Base-by-base conservation (phyloP, 2,113 vertebrate genomes). In the Furnarius figulus region DNA sequence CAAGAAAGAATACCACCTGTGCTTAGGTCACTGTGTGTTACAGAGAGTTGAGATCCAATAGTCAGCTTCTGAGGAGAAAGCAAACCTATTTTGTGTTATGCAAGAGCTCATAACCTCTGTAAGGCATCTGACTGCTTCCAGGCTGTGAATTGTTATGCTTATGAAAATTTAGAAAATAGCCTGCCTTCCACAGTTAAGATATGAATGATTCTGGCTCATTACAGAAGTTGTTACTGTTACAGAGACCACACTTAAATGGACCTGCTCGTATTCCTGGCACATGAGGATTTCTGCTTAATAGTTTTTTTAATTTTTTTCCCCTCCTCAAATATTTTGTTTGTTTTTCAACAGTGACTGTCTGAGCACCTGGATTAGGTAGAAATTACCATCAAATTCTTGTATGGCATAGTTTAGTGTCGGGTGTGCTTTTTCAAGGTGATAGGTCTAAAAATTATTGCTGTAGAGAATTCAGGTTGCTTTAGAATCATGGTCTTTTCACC, bases 261-360 rank as follows among this genome's bases (percentile, higher is more conserved):
- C 50, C 24, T 50, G 20, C n/a, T 91, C 0, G 0, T 65, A 8
- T 68, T 79, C 47, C 10, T 59, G 40, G 30, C 24, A 25, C 2
- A 1, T 31, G 13, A 77, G 22, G 86, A 9, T 46, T 11, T 68
- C 40, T 92, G 15, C 25, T n/a, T 31, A 37, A 24, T 71, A 71
- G 9, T 28, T n/a, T 13, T 28, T 9, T 42, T 25, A 31, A 2
- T 42, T n/a, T n/a, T 49, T 27, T 19, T 2, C 0, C 1, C 9
- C 11, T 77, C 40, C 11, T 77, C 33, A 9, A 71, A 49, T 46
- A 9, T 68, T 66, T 22, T 73, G 12, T 49, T 71, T 75, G 5
- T 55, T 75, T 68, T 79, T 55, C 27, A 75, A 13, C 28, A 50
- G 20, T 89, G 55, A 33, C n/a, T 84, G 46, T 28, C 59, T 82